These are phyloP conservation scores for Hypothenemus hampei DNA, from an alignment of 1,140 invertebrate genomes.

Conservation along the genomic window DNA sequence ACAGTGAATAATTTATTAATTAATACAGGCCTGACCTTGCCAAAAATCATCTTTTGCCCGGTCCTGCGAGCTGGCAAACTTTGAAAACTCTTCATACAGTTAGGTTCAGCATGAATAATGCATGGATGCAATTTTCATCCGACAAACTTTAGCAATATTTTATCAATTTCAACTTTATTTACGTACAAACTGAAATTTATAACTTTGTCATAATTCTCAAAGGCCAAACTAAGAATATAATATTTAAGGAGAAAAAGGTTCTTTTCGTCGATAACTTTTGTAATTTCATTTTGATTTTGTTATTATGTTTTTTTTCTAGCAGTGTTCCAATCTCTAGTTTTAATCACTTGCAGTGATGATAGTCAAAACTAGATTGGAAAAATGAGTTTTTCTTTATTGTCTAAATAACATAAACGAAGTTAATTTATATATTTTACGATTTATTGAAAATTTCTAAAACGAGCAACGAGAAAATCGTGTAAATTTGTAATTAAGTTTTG, in stretches of 20 bases:
- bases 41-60: constrained; percentile 12
- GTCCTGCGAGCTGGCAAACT: constrained; percentile 37
- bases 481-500: too few relatives aligned
- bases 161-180: constrained; percentile 50
- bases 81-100: constrained; percentile 46
- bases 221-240: constrained; percentile 27
- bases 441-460: too few relatives aligned
- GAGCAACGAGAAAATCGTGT: too few relatives aligned
- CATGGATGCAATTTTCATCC: constrained; percentile 48
- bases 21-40: constrained; percentile 15
- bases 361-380: too few relatives aligned
- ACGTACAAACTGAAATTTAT: constrained; percentile 49
- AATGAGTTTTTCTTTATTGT: too few relatives aligned
- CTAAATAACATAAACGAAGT: too few relatives aligned
- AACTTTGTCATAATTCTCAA: constrained; percentile 43
- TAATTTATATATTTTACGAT: too few relatives aligned
- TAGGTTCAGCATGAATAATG: constrained; percentile 47
- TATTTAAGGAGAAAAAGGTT: constrained; percentile 15
- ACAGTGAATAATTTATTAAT: constrained; percentile 1
- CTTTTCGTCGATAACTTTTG: too few relatives aligned
- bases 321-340: too few relatives aligned
- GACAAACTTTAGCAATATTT: constrained; percentile 48
- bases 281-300: too few relatives aligned
- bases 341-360: too few relatives aligned
- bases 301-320: too few relatives aligned